Evolutionary conservation across 1,140 invertebrate genomes (phyloP), one percentile per base, ranked within the genome.

Genomic region (Caerostris darwini): DNA sequence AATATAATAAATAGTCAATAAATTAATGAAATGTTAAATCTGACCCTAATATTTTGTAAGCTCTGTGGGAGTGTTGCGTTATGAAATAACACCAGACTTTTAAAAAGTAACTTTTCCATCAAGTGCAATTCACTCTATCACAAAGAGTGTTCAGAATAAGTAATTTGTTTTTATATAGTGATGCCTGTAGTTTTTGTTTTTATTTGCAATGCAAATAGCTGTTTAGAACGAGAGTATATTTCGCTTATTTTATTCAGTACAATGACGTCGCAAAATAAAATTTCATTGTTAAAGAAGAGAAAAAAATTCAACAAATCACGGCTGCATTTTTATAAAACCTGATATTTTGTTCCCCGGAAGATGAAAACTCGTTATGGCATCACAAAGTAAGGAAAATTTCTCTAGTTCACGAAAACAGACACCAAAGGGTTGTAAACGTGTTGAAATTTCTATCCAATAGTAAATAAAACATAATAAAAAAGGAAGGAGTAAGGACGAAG

Each of bases 391-490:
- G 50, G 61, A n/a, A 85, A 85, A 92, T 67, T 92, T 67, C 77
- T 83, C 19, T 19, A 83, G 10, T 92, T 92, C 61, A 10, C 56
- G 53, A 10, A 71, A 71, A 93, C n/a, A 50, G 7, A 34, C 82
- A 64, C 83, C 67, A 93, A 93, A 93, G 83, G 92, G 17, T 87
- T 69, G 54, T 54, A 8, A 5, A 67, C 7, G 57, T 34, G 34
- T 67, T 81, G 59, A 93, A 93, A 77, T 93, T 83, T 87, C 82
- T 93, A 93, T 87, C 83, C 61, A 86, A 93, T 77, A 86, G 83
- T 87, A 86, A 93, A 92, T 69, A 92, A 91, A 85, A 86, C 61
- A 93, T 50, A 86, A 87, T 83, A 93, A 93, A 93, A n/a, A 69
- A 77, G 83, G 82, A 56, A 71, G 34, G 19, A 69, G 34, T 56